Evolutionary conservation across 2,113 vertebrate genomes (phyloP).

Genomic region (Myiagra hebetior): DNA sequence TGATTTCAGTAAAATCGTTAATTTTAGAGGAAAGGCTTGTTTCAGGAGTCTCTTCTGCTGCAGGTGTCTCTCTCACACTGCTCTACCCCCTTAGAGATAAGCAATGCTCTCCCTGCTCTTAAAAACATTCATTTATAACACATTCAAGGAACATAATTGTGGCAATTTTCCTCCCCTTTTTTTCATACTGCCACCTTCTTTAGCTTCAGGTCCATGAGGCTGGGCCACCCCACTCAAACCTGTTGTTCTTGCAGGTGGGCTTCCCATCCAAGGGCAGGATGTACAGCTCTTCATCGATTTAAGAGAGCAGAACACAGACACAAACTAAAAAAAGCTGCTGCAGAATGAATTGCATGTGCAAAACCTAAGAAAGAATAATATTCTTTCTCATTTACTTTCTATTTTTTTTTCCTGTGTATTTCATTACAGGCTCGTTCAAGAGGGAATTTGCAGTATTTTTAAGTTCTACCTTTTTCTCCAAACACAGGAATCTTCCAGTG

Average conservation of each 20-base stretch:
- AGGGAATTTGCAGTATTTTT: not conserved
- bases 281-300: not conserved
- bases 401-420: fast-evolving
- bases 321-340: not conserved
- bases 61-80: not conserved
- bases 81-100: not conserved
- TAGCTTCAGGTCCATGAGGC: not conserved
- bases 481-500: not conserved
- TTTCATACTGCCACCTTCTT: not conserved
- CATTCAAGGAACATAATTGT: not conserved
- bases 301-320: not conserved
- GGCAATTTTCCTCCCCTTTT: not conserved
- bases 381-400: fast-evolving
- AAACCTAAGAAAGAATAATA: not conserved
- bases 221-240: too few relatives aligned
- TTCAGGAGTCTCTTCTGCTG: not conserved
- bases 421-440: fast-evolving
- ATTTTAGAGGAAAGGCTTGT: not conserved
- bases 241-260: not conserved
- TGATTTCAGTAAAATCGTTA: not conserved
- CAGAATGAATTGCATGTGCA: not conserved
- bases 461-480: not conserved
- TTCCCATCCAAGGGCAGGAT: not conserved
- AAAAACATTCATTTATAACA: not conserved
- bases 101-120: not conserved